Evolutionary conservation across 2,888 invertebrate genomes (phyloP).

Genomic region (Formica aserva): DNA sequence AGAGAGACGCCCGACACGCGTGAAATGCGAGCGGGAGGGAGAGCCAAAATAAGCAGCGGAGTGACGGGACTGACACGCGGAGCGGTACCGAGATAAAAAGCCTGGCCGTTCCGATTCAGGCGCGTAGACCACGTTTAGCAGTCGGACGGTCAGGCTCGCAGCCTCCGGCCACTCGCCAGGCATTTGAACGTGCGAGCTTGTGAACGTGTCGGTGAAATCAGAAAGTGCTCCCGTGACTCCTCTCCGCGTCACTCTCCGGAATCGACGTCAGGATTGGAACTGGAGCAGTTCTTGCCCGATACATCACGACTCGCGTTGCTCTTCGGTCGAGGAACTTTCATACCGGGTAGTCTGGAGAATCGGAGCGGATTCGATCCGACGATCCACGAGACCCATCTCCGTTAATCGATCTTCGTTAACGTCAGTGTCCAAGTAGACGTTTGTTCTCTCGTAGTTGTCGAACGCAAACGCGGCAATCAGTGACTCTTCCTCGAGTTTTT

Average conservation of each 20-base stretch:
- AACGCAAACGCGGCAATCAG: not conserved
- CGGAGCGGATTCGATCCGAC: not conserved
- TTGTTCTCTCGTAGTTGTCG: not conserved
- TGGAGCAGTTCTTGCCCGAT: constrained; percentile 32
- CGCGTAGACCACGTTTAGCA: constrained; percentile 81
- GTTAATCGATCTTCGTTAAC: not conserved
- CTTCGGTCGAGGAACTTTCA: not conserved
- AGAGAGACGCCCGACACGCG: constrained; percentile 18
- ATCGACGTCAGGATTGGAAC: constrained; percentile 22
- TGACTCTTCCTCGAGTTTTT: not conserved
- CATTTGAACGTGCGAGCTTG: constrained; percentile 1
- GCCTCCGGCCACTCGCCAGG: constrained; percentile 36
- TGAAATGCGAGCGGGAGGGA: not conserved
- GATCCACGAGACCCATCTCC: not conserved
- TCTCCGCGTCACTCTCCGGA: constrained; percentile 15
- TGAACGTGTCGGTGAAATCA: constrained; percentile 39
- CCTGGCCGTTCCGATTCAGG: constrained; percentile 68
- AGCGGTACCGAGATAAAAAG: constrained; percentile 67
- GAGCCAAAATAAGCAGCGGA: constrained; percentile 8
- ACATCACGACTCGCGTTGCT: not conserved
- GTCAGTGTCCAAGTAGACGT: not conserved
- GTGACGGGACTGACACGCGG: constrained; percentile 40
- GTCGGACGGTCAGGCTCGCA: constrained; percentile 68
- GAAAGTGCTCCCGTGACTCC: constrained; percentile 34
- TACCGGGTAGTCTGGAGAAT: not conserved